These are phyloP conservation scores for Corbicula japonica DNA, from an alignment of 2,888 invertebrate species.

Conservation along the genomic window DNA sequence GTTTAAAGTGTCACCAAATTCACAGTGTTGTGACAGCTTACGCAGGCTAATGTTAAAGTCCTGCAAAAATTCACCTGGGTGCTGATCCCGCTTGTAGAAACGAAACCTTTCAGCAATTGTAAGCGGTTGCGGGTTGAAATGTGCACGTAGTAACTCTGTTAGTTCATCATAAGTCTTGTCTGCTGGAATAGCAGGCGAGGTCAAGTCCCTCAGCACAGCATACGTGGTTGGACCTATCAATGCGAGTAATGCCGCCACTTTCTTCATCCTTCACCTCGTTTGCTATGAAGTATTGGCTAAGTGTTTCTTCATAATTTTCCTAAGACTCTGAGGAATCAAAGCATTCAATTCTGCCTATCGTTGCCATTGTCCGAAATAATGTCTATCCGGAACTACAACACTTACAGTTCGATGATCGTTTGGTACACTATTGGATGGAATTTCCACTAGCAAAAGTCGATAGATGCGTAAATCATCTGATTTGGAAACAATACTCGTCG, in stretches of 20 bases:
- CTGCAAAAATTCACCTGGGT: background rate
- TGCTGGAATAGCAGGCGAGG: constrained; percentile 52
- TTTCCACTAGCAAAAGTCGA: too few species aligned
- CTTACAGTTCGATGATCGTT: too few species aligned
- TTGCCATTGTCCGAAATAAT: too few species aligned
- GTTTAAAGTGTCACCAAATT: constrained; percentile 29
- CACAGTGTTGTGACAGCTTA: constrained; percentile 36
- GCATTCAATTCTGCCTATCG: too few species aligned
- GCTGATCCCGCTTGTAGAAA: background rate
- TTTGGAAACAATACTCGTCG: too few species aligned
- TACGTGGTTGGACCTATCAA: constrained; percentile 60
- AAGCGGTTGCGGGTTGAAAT: constrained; percentile 57
- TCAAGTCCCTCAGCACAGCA: constrained; percentile 32
- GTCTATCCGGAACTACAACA: too few species aligned
- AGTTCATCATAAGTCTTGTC: constrained; percentile 47
- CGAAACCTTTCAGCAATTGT: constrained; percentile 31
- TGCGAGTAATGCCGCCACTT: constrained; percentile 53
- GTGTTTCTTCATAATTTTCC: background rate
- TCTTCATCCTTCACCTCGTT: constrained; percentile 27
- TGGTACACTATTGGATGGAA: too few species aligned
- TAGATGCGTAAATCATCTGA: too few species aligned
- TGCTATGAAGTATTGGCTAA: constrained; percentile 19
- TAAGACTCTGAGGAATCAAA: too few species aligned
- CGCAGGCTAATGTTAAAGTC: constrained; percentile 11
- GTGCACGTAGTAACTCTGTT: constrained; percentile 33